Conservation (phyloP, 2,113 vertebrate species). For the Channa argus region DNA sequence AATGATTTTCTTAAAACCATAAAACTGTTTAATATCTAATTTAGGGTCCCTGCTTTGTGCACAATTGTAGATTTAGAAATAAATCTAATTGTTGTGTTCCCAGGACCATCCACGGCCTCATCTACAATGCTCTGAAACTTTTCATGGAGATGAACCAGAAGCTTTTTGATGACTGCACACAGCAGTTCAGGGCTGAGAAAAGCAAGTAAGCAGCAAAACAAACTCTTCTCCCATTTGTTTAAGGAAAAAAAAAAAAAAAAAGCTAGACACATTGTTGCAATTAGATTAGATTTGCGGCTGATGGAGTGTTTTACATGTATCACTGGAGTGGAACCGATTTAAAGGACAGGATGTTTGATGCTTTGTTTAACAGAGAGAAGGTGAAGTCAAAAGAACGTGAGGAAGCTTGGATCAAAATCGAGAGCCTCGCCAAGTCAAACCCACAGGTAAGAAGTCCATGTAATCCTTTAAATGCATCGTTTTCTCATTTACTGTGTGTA, state of each 20-base stretch:
- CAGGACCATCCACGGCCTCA: constrained; percentile 98
- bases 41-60: too few species aligned
- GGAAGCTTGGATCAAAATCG: constrained; percentile 98
- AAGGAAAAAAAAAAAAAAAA: background rate
- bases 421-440: constrained; percentile 97
- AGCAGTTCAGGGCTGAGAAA: constrained; percentile 98
- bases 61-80: too few species aligned
- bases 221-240: background rate
- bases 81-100: constrained; percentile 3
- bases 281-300: background rate
- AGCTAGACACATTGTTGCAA: background rate
- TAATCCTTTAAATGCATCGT: background rate
- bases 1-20: too few species aligned
- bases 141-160: constrained; percentile 99
- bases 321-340: background rate
- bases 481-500: constrained; percentile 2
- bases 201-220: constrained; percentile 86
- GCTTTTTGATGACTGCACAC: constrained; percentile 98
- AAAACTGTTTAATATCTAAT: too few species aligned
- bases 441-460: constrained; percentile 88
- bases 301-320: background rate
- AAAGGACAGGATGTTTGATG: constrained; percentile 23
- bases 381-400: constrained; percentile 97
- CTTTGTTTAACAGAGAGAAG: constrained; percentile 89
- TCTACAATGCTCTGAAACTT: constrained; percentile 98